Base-by-base conservation (phyloP, 1,140 invertebrate genomes). In the Colletes gigas region DNA sequence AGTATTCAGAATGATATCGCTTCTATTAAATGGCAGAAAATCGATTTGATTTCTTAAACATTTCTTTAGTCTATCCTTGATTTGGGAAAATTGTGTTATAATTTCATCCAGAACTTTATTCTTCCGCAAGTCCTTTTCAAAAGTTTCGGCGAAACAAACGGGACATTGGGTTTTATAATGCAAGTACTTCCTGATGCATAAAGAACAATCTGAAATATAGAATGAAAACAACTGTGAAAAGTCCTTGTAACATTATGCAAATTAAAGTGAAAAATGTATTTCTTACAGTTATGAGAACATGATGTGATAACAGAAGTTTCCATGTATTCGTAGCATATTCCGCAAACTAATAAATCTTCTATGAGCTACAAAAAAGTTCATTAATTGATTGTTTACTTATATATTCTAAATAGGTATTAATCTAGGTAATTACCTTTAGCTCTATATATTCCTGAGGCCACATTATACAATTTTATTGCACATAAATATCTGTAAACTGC, bases 171-270 rank as follows among this genome's bases (percentile, higher is more conserved):
- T 92, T 88, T 94, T 94, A 62, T 94, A 94, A 73, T 93, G 92
- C 63, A 95, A 90, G 83, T 93, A 94, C 65, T 93, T 94, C 78
- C 94, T 90, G 54, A 95, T 95, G 72, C 95, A 95, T 9, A 95
- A 63, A 0, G 94, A 95, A 87, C 95, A 95, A 91, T 94, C 95
- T 95, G 86, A 65, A 92, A 90, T 70, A 72, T 30, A 55, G 71
- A 30, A 4, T 19, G 60, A 19, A 62, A 6, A 47, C 10, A 63
- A 74, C 50, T 8, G 52, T 17, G 55, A 50, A 55, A 67, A 10
- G 55, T 70, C 52, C n/a, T 41, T 1, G 9, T 78, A 50, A 81
- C 6, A 67, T 14, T 75, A 54, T 78, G 73, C 17, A 52, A 30
- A 21, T 3, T 17, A 30, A 17, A 47, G 6, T 0, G 21, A 65